Percentiles rank a stretch among this genome's conserved stretches.
These are phyloP conservation scores for Aporophyla lueneburgensis DNA, from an alignment of 2,888 invertebrate species.

Conservation along the genomic window DNA sequence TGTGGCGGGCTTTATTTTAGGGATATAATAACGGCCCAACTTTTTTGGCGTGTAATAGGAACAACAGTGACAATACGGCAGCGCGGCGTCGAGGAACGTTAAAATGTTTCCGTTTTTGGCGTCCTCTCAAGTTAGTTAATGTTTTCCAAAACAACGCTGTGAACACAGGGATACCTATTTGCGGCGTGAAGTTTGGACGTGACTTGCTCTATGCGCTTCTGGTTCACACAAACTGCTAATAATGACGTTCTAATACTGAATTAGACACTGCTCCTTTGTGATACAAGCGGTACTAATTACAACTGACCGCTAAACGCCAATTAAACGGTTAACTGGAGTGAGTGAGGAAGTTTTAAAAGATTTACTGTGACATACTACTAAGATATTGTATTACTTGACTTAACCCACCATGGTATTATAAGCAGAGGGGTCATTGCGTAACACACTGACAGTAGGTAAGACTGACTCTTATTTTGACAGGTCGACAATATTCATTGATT, in stretches of 20 bases:
- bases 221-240: slow-evolving; percentile 70
- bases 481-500: no score
- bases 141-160: slow-evolving; percentile 85
- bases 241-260: slow-evolving; percentile 67
- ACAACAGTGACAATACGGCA: slow-evolving; percentile 82
- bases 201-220: slow-evolving; percentile 72
- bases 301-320: slow-evolving; percentile 36
- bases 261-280: slow-evolving; percentile 49
- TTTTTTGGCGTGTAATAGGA: slow-evolving; percentile 82
- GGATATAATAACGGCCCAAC: slow-evolving; percentile 72
- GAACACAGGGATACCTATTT: slow-evolving; percentile 80
- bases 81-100: slow-evolving; percentile 77
- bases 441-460: no score
- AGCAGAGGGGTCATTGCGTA: no score
- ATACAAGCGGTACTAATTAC: slow-evolving; percentile 50
- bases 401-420: slow-evolving; percentile 37
- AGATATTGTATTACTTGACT: slow-evolving; percentile 13
- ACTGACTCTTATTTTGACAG: no score
- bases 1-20: slow-evolving; percentile 64
- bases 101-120: slow-evolving; percentile 89
- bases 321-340: slow-evolving; percentile 29
- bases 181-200: slow-evolving; percentile 77
- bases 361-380: slow-evolving; percentile 31
- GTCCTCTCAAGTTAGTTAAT: slow-evolving; percentile 89
- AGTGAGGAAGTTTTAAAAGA: slow-evolving; percentile 47